These are phyloP conservation scores for Syrista parreyssii DNA, from an alignment of 2,888 invertebrate genomes.

Conservation along the genomic window DNA sequence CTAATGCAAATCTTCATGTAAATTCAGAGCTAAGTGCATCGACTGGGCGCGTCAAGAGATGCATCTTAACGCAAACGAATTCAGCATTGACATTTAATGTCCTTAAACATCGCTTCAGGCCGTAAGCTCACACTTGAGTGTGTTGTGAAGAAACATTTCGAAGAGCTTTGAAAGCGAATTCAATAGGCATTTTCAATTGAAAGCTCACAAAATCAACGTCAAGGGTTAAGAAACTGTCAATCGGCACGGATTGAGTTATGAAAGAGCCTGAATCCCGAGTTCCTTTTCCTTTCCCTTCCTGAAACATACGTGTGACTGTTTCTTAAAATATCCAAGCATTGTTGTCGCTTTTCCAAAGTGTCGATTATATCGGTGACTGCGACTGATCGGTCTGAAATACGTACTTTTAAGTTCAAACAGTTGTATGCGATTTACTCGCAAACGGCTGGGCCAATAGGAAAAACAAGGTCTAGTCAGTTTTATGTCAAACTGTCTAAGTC, in stretches of 20 bases:
- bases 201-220: not conserved
- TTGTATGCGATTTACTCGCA: too few relatives aligned
- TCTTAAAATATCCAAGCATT: too few relatives aligned
- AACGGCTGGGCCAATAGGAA: too few relatives aligned
- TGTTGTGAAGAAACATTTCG: not conserved
- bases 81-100: not conserved
- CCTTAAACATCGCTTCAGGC: not conserved
- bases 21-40: not conserved
- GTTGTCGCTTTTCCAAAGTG: too few relatives aligned
- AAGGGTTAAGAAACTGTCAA: not conserved
- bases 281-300: too few relatives aligned
- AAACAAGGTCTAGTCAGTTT: too few relatives aligned
- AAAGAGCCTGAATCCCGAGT: not conserved
- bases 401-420: too few relatives aligned
- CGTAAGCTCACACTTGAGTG: not conserved
- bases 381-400: too few relatives aligned
- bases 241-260: not conserved
- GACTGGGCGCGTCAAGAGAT: not conserved
- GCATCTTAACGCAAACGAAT: not conserved
- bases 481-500: too few relatives aligned
- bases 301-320: too few relatives aligned
- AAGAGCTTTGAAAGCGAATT: not conserved
- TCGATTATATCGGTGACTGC: too few relatives aligned
- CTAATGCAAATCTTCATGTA: not conserved
- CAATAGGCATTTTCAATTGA: not conserved